Evolutionary conservation across 2,113 vertebrate genomes (phyloP), one percentile per base, ranked within the genome.

Genomic region (Cyanistes caeruleus): DNA sequence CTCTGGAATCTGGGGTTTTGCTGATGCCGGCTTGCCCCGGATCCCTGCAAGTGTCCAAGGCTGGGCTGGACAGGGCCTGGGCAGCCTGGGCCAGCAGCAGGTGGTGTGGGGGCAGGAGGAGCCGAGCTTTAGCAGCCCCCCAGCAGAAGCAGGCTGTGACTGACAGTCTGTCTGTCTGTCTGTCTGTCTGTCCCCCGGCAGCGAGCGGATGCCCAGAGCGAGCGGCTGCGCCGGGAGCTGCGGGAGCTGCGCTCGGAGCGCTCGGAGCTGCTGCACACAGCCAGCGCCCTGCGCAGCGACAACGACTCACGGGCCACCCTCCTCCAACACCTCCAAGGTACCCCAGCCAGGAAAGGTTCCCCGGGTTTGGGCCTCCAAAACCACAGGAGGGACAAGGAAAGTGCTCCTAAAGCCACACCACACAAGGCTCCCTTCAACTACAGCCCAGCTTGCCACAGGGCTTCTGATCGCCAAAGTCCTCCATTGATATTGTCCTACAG

Each of bases 271-370:
- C 97, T 87, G 51, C 97, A 73, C 55, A 91, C 79, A 56, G 95
- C 98, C 20, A 89, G 96, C 43, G 52, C 95, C 69, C 93, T 99
- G 63, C 98, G 98, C 65, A 93, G 98, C n/a, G 98, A 99, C 93
- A 98, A 98, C 77, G 81, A 98, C 43, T 86, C 76, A 43, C 88
- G 98, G 62, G 97, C 91, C 60, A 87, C 97, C 11, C 97, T 97
- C 51, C 93, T 98, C 64, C 74, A 14, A 6, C 64, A 11, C 84
- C 9, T 69, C 33, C 84, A 53, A 78, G 84, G 84, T 87, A 87
- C 39, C 39, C 39, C 39, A 39, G 39, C 39, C 39, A 39, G 11
- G 11, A 39, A 39, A 39, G 39, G 37, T 12, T 39, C 39, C 39
- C 39, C 39, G 11, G 11, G 39, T 39, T 39, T 39, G 39, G 39